Evolutionary conservation across 2,797 vertebrate species (phyloP).

Genomic region (Urocyon cinereoargenteus): DNA sequence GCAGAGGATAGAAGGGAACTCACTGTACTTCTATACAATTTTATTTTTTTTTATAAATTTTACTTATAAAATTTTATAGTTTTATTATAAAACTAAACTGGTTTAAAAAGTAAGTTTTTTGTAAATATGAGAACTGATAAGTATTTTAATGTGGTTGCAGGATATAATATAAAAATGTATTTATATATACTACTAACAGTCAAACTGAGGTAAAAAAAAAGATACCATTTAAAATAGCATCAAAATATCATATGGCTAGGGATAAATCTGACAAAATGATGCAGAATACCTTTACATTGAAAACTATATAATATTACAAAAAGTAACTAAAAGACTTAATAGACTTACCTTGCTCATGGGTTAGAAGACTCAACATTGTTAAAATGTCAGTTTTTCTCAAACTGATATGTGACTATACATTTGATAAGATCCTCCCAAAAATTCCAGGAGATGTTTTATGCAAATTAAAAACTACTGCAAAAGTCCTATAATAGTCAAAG

Average conservation of each 20-base stretch:
- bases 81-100: neutral
- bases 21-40: neutral
- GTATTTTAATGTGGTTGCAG: neutral
- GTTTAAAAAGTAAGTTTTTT: neutral
- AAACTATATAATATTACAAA: neutral
- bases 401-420: neutral
- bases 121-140: neutral
- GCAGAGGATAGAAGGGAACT: neutral
- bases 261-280: neutral
- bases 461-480: neutral
- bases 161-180: neutral
- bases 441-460: neutral
- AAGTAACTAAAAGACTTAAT: neutral
- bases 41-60: neutral
- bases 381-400: neutral
- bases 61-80: neutral
- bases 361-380: neutral
- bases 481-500: neutral
- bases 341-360: neutral
- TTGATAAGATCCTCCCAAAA: neutral
- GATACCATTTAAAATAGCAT: neutral
- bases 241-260: neutral
- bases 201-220: neutral
- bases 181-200: neutral
- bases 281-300: neutral